Evolutionary conservation across 2,888 invertebrate species (phyloP), one percentile per base, ranked within the genome.

Genomic region (Perizoma flavofasciatum): DNA sequence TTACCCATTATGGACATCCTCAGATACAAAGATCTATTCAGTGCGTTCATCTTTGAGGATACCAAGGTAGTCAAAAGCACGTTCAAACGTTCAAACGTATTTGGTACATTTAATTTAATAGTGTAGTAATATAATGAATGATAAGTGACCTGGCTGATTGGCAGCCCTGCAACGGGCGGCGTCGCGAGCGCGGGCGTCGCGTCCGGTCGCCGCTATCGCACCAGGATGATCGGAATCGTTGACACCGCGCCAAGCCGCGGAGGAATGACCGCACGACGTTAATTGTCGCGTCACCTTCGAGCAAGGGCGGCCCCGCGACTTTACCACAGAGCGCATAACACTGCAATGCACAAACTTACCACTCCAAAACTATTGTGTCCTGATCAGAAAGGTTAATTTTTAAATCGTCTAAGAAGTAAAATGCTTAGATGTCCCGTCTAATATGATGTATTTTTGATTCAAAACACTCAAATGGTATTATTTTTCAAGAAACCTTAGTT

Each of bases 241-340:
- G 91, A 88, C 90, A 86, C 75, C 88, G 86, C 85, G 88, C 88
- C 89, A 61, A 55, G 52, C 86, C 72, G 52, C 81, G 78, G 86
- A 76, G 87, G 83, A 88, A 88, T 88, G 88, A 89, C 89, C 89
- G 88, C 82, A 82, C 82, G 80, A 74, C 86, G 88, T 84, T 90
- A 89, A 89, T 90, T 89, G 88, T 83, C 89, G 84, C 86, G 80
- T 89, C 89, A 89, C 89, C 89, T 89, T 89, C 84, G 81, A 72
- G 81, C 87, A 86, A 86, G 86, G 86, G 86, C 87, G 82, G 79
- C 81, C 60, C 51, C 49, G 54, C 41, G 51, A 43, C 45, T 48
- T 3, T 22, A 22, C 5, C 44, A n/a, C 44, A 11, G 5, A 22
- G 44, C 4, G n/a, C 44, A 44, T 22, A 44, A 2, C 6, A 44